Evolutionary conservation across 1,140 invertebrate genomes (phyloP), one percentile per base, ranked within the genome.

Genomic region (Diabrotica virgifera): DNA sequence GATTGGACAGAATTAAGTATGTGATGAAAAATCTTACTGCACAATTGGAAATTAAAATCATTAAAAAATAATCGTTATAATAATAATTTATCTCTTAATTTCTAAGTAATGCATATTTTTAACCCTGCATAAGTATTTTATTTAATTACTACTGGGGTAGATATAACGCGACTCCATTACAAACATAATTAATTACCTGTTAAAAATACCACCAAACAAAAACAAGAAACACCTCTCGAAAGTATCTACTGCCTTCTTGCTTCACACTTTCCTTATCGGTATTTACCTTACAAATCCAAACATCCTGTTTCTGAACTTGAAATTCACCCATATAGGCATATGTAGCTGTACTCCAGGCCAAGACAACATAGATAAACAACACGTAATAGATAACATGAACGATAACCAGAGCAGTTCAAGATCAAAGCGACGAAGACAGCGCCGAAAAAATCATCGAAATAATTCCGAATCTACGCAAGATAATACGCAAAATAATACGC

Each of bases 341-440:
- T 50, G 37, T 59, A 38, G 38, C 37, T 24, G 55, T 13, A 13
- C 8, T 13, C n/a, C 52, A 12, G 46, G 52, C n/a, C 57, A 38
- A 46, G 62, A 63, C 35, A 55, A 12, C 13, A 12, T 38, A 66
- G 52, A 62, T 40, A 55, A 10, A 14, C 12, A 63, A 11, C 53
- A 12, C 4, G 52, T 52, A 14, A 36, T 11, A 53, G 59, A 65
- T 56, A 64, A 65, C 10, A 70, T 70, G 69, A 67, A 63, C 60
- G 53, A 70, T 62, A 66, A 35, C 35, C 38, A 52, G 37, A 63
- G 37, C 13, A 59, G 59, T 36, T 70, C 69, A 7, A 70, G 64
- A 58, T 67, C 65, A 7, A 67, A 68, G 64, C 65, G 60, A 12
- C 59, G 69, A 40, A 63, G 69, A 53, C 66, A 68, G 51, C 46